These are phyloP conservation scores for Scopus umbretta DNA, from an alignment of 2,113 vertebrate genomes.

Conservation along the genomic window DNA sequence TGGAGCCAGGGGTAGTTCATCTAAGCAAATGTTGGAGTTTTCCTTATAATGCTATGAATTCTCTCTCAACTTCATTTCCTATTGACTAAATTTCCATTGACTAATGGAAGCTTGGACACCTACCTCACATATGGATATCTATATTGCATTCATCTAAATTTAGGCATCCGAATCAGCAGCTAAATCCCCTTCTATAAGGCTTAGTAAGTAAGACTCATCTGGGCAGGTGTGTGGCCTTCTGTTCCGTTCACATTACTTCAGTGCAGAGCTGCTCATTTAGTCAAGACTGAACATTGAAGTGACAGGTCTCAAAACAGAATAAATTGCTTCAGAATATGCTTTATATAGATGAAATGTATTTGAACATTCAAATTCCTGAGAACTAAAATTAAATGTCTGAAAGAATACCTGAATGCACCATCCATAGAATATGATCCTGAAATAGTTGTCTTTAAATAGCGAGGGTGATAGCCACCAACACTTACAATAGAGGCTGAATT, in stretches of 20 bases:
- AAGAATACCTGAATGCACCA: not conserved
- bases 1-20: not conserved
- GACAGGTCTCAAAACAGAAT: slow-evolving; percentile 6
- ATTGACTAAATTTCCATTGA: not conserved
- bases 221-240: not conserved
- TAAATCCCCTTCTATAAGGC: not conserved
- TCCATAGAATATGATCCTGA: not conserved
- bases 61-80: not conserved
- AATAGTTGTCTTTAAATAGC: not conserved
- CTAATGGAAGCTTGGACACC: not conserved
- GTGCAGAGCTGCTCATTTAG: not conserved
- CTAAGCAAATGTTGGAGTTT: not conserved
- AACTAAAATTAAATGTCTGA: slow-evolving; percentile 8
- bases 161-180: not conserved
- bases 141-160: not conserved
- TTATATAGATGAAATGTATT: not conserved
- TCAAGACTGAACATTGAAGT: not conserved
- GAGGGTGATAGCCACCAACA: not conserved
- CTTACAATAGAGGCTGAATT: not conserved
- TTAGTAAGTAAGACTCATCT: not conserved
- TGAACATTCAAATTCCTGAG: not conserved
- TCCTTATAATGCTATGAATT: not conserved
- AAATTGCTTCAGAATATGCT: slow-evolving; percentile 2
- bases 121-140: not conserved
- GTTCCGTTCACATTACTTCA: not conserved